Conservation (phyloP, 92 coral and sea anemone species). For the Hydrozoanthus gracilis region DNA sequence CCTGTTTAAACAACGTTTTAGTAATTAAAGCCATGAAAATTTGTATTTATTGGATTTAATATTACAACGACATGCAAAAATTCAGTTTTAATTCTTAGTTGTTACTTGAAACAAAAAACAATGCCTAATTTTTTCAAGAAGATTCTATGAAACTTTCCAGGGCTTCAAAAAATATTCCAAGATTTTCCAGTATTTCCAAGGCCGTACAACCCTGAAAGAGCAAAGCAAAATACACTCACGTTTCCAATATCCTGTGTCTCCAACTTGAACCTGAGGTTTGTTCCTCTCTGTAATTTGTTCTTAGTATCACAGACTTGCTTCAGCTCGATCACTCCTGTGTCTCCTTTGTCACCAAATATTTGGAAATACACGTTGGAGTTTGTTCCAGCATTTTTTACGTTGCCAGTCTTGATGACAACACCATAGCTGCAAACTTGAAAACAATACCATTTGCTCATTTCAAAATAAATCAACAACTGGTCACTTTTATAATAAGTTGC, state of each 20-base stretch:
- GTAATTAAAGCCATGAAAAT: no score
- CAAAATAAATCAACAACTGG: neutral
- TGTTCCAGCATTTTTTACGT: conserved; percentile 85
- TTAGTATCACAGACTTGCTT: conserved; percentile 92
- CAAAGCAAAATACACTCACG: conserved; percentile 59
- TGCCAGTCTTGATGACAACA: conserved; percentile 84
- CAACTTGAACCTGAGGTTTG: conserved; percentile 75
- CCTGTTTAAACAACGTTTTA: no score
- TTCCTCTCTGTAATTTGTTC: conserved; percentile 71
- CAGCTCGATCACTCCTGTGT: conserved; percentile 94
- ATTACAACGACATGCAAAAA: no score
- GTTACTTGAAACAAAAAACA: no score
- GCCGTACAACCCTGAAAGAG: neutral
- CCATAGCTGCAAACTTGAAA: conserved; percentile 83
- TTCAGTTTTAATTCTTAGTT: no score
- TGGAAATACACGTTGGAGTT: conserved; percentile 90
- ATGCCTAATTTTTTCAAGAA: no score
- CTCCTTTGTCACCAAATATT: conserved; percentile 95
- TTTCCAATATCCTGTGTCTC: conserved; percentile 92
- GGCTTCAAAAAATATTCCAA: no score
- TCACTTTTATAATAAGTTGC: no score
- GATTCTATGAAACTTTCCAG: no score
- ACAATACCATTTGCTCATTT: neutral
- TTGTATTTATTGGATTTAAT: no score
- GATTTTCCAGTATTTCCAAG: no score